Evolutionary conservation across 2,113 vertebrate genomes (phyloP), one percentile per base, ranked within the genome.

Genomic region (Pelodiscus sinensis): DNA sequence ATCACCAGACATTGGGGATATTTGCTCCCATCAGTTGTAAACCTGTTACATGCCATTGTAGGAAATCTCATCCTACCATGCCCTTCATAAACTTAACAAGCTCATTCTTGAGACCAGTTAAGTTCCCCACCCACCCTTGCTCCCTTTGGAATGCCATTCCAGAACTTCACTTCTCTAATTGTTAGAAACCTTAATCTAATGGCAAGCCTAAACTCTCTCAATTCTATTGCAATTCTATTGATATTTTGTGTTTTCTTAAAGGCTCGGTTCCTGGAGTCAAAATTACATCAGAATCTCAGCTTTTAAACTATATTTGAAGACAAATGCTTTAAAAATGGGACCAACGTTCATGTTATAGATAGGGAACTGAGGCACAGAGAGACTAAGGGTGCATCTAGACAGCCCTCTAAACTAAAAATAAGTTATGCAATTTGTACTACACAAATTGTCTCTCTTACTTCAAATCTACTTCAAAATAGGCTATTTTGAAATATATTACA

Each of bases 61-160:
- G 62, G 4, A 31, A 16, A 18, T 71, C n/a, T 19, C 15, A 35
- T 35, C 62, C 15, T 8, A 65, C 29, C 62, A n/a, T 65, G 14
- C 14, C 62, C 62, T 65, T 29, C 62, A 16, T 65, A 31, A 65
- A 31, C n/a, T 71, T 35, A 21, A 19, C 65, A 4, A 71, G n/a
- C 65, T 35, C 31, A 71, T 31, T 71, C 65, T 35, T 71, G 16
- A 71, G 35, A 18, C 65, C n/a, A 65, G 15, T 31, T 65, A 65
- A 2, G 15, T 2, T 58, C 4, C n/a, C n/a, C 16, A 16, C 15
- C 14, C 29, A 6, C 7, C 14, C 29, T 11, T 65, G 7, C 15
- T 65, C 13, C 29, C 29, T 14, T 65, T 65, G 27, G 29, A 65
- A 65, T 29, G 6, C 29, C n/a, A 29, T 65, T 18, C 62, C 62